Base-by-base conservation (phyloP, 2,113 vertebrate genomes). In the Neoarius graeffei region DNA sequence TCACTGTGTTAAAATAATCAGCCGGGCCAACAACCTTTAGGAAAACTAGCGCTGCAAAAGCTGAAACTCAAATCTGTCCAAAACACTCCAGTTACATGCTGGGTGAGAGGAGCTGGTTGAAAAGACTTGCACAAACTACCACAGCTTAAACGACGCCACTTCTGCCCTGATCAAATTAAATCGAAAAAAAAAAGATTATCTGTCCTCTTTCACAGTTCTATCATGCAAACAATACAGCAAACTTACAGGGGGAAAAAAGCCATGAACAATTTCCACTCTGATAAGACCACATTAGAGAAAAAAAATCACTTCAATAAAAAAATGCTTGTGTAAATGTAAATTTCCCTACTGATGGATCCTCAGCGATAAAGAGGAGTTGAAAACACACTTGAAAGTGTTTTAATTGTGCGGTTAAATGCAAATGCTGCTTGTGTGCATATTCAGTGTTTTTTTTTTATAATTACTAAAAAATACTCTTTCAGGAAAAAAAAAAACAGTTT, bases 301-400 rank as follows among this genome's bases (percentile, higher is more conserved):
- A 94, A 62, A 48, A 82, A 59, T 20, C 94, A 93, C 93, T 94
- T 92, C 83, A 91, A 89, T 90, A 90, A 92, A 93, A 94, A 91
- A 93, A 89, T 86, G 91, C 80, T 87, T 86, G 88, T 91, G 90
- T 14, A 74, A 74, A 93, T 87, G 84, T 77, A 90, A 88, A 91
- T 89, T 87, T 90, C 86, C 89, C 90, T 92, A 92, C 89, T 93
- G 91, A 93, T 91, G 86, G 91, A 90, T 86, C 90, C 87, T 90
- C 87, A 89, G 91, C 87, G 86, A 87, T 92, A 92, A 94, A 95
- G 93, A 94, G 94, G 91, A 92, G 54, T 88, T 93, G 90, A 94
- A 95, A 95, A 94, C 94, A 94, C 91, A 94, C 94, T 95, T 94
- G 91, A 94, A 93, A 93, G 92, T 85, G 93, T 93, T 93, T 92